phyloP scores from a whole-genome alignment of 2,113 vertebrate species.

The Elephantulus edwardii region DNA sequence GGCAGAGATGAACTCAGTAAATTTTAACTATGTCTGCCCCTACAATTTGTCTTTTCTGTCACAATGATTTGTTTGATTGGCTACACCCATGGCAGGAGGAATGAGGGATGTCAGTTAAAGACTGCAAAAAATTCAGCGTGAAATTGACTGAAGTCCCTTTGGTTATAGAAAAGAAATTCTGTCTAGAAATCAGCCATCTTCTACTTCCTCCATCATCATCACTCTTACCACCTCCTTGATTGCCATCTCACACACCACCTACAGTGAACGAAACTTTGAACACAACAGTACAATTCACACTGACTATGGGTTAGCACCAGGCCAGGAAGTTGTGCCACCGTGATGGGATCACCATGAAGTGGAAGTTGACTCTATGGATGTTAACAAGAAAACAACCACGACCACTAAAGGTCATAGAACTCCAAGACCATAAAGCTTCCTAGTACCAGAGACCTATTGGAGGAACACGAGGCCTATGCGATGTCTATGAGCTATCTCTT shows the following conservation, averaged over 20 bases:
- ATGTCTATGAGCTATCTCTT: neutral
- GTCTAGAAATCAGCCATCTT: slow-evolving; percentile 95
- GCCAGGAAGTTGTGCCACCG: neutral
- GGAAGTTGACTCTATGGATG: neutral
- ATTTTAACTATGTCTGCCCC: neutral
- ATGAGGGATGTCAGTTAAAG: slow-evolving; percentile 95
- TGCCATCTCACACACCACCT: neutral
- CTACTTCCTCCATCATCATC: neutral
- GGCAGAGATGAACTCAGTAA: slow-evolving; percentile 9
- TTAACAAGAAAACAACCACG: neutral
- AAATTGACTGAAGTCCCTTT: slow-evolving; percentile 98
- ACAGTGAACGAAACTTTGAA: neutral
- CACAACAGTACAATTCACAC: neutral
- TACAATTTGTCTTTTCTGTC: neutral
- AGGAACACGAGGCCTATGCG: neutral
- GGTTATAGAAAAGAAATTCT: slow-evolving; percentile 97
- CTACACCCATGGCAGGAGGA: slow-evolving; percentile 96
- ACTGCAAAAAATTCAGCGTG: slow-evolving; percentile 98
- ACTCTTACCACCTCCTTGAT: neutral
- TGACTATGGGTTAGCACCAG: neutral
- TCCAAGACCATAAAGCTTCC: neutral
- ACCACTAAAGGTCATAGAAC: neutral
- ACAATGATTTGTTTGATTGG: slow-evolving; percentile 92
- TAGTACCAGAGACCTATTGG: neutral
- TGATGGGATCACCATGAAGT: neutral